These are phyloP conservation scores for Taenaris catops DNA, from an alignment of 2,888 invertebrate genomes.

Conservation along the genomic window DNA sequence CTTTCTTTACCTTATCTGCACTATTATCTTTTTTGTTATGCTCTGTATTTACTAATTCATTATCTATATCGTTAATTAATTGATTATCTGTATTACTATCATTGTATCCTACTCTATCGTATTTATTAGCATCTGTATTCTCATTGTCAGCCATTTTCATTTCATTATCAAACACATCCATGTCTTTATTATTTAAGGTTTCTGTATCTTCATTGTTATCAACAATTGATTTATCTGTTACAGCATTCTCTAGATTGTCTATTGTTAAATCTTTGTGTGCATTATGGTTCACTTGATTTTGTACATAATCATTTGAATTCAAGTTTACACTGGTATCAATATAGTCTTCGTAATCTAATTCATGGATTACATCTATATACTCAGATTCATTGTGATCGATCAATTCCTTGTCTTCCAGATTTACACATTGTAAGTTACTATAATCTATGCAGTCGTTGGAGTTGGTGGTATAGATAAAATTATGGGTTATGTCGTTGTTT, in stretches of 20 bases:
- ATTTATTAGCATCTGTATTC: not conserved
- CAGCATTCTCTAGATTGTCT: slow-evolving; percentile 21
- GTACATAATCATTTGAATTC: slow-evolving; percentile 8
- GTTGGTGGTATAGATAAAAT: slow-evolving; percentile 29
- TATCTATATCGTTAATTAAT: not conserved
- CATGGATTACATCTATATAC: slow-evolving; percentile 2
- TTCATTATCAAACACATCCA: slow-evolving; percentile 10
- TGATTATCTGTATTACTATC: not conserved
- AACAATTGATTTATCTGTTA: slow-evolving; percentile 15
- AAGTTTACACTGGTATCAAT: too few relatives aligned
- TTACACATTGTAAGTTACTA: slow-evolving; percentile 28
- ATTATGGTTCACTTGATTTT: slow-evolving; percentile 6
- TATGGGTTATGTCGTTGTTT: slow-evolving; percentile 16
- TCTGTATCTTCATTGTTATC: not conserved
- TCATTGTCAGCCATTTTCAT: not conserved
- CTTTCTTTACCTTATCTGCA: slow-evolving; percentile 16
- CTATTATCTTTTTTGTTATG: slow-evolving; percentile 11
- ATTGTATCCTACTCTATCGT: not conserved
- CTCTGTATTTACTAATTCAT: not conserved
- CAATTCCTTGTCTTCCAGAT: slow-evolving; percentile 32
- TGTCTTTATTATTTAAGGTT: slow-evolving; percentile 11
- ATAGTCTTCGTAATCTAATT: slow-evolving; percentile 2
- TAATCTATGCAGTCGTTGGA: slow-evolving; percentile 25
- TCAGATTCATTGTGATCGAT: slow-evolving; percentile 19
- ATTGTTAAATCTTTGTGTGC: slow-evolving; percentile 14